Evolutionary conservation across 2,888 invertebrate species (phyloP).

Genomic region (Polietes domitor): DNA sequence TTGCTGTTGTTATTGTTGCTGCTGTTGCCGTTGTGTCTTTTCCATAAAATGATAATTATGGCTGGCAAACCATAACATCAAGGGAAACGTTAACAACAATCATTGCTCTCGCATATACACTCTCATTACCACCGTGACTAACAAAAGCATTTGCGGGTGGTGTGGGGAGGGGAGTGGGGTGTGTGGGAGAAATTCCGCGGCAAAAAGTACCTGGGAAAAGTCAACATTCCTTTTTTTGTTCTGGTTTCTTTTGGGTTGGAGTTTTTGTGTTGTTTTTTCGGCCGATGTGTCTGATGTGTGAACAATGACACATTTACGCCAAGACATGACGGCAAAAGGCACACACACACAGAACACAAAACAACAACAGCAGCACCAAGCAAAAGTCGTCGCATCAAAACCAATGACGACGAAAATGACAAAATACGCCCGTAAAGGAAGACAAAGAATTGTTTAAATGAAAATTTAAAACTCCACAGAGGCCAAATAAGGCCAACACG

Average conservation of each 20-base stretch:
- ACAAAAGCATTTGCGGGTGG: background rate
- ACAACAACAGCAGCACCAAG: background rate
- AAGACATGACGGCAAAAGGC: background rate
- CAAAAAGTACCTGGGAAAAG: background rate
- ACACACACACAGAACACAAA: background rate
- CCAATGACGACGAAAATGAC: background rate
- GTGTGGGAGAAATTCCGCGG: background rate
- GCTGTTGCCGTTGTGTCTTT: background rate
- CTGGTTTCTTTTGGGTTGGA: background rate
- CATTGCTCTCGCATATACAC: constrained; percentile 21
- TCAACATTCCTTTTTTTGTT: background rate
- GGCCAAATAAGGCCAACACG: constrained; percentile 24
- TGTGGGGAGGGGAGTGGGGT: background rate
- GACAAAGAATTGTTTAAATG: constrained; percentile 27
- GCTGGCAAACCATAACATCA: constrained; percentile 63
- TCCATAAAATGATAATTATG: constrained; percentile 59
- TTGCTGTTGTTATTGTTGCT: constrained; percentile 4
- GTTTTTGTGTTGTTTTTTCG: background rate
- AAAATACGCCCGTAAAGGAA: background rate
- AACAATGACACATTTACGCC: constrained; percentile 28
- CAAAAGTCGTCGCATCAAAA: constrained; percentile 1
- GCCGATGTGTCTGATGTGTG: background rate
- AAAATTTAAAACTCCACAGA: constrained; percentile 54
- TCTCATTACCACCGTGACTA: background rate
- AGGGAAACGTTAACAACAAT: constrained; percentile 57